A percentile compares a stretch with the other conserved stretches of the same genome.
phyloP scores from a whole-genome alignment of 2,888 invertebrate genomes.

The Ypsolopha sequella region DNA sequence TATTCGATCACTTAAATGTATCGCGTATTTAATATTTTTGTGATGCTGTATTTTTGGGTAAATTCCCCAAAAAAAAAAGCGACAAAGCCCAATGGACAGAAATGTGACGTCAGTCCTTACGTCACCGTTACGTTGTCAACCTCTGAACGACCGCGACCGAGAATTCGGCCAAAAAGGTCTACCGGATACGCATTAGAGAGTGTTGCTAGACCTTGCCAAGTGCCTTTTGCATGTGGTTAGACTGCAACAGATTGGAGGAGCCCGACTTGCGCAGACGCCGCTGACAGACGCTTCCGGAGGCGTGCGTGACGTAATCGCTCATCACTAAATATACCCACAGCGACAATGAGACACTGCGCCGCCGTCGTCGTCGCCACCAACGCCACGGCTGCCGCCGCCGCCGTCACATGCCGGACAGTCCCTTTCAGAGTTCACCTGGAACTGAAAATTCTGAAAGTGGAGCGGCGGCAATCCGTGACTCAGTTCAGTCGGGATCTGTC shows the following conservation, averaged over 20 bases:
- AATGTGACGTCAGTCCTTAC: conserved; percentile 5
- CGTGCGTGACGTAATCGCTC: conserved; percentile 13
- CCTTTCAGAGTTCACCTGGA: conserved; percentile 19
- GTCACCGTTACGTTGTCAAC: conserved; percentile 11
- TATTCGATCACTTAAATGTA: no score
- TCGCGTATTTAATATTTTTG: no score
- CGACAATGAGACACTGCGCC: conserved; percentile 47
- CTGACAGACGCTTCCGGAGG: conserved; percentile 47
- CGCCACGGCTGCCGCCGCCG: background rate
- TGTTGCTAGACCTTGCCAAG: conserved; percentile 29
- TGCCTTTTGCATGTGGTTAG: conserved; percentile 15
- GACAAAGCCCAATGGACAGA: background rate
- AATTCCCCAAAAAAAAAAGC: background rate
- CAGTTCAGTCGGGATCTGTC: background rate
- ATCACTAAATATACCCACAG: conserved; percentile 44
- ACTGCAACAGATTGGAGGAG: background rate
- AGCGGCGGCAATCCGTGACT: background rate
- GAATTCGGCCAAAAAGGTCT: conserved; percentile 13
- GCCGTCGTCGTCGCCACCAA: conserved; percentile 20
- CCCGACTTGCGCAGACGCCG: background rate
- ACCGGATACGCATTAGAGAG: conserved; percentile 21
- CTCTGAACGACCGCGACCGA: conserved; percentile 9
- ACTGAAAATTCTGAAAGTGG: conserved; percentile 27
- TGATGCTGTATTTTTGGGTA: no score
- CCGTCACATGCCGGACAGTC: background rate